Evolutionary conservation across 92 coral and sea anemone genomes (phyloP).

Genomic region (Bergia puertoricense): DNA sequence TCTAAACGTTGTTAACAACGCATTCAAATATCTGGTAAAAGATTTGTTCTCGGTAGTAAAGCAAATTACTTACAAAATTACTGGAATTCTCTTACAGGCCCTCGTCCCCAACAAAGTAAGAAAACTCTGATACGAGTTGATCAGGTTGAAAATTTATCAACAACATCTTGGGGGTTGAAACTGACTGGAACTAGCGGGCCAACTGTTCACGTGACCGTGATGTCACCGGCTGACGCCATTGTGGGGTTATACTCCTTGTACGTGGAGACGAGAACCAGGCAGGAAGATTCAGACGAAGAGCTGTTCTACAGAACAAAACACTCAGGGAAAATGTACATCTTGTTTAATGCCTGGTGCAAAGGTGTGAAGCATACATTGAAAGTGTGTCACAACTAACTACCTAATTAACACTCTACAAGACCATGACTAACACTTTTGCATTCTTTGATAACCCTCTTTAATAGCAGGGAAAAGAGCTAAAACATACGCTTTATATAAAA

Average conservation of each 20-base stretch:
- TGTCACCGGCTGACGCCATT: conserved; percentile 67
- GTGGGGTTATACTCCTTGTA: conserved; percentile 70
- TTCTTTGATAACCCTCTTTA: too few species aligned
- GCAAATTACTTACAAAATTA: too few species aligned
- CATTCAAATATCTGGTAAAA: too few species aligned
- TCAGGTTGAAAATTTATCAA: conserved; percentile 27
- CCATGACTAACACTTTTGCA: neutral
- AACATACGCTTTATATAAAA: too few species aligned
- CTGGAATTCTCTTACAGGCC: conserved; percentile 41
- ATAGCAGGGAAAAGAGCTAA: neutral
- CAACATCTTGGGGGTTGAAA: conserved; percentile 64
- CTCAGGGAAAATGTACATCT: conserved; percentile 46
- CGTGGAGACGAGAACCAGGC: conserved; percentile 64
- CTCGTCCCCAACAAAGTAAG: conserved; percentile 74
- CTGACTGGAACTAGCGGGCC: conserved; percentile 33
- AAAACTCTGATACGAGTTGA: conserved; percentile 64
- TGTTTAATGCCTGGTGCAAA: conserved; percentile 87
- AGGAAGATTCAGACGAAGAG: conserved; percentile 41
- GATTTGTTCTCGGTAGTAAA: too few species aligned
- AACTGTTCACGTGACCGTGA: conserved; percentile 55
- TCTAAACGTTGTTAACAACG: too few species aligned
- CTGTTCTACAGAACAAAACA: conserved; percentile 50
- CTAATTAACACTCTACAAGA: neutral
- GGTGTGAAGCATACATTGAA: conserved; percentile 37
- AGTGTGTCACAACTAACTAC: neutral